A percentile compares a stretch with the other conserved stretches of the same genome.
Evolutionary conservation across 2,113 vertebrate species (phyloP).

Genomic region (Pomatorhinus ruficollis): DNA sequence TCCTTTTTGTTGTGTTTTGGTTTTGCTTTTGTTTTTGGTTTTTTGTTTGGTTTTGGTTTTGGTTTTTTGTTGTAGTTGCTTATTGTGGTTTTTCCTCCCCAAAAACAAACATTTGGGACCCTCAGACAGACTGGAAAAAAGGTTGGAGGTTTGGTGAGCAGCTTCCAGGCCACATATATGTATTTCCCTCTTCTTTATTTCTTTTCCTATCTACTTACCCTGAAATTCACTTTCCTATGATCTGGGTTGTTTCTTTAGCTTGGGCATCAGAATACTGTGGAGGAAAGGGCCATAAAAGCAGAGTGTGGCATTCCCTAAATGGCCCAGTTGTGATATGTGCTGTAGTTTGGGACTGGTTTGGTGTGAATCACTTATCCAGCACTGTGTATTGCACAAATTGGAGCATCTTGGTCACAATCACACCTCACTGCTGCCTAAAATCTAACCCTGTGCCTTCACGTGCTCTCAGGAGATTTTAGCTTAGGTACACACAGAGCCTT

Average conservation of each 20-base stretch:
- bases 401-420: not conserved
- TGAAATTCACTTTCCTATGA: not conserved
- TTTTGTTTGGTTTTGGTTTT: no score
- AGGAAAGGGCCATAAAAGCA: not conserved
- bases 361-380: not conserved
- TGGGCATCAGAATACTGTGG: not conserved
- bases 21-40: no score
- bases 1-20: no score
- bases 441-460: not conserved
- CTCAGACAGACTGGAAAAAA: not conserved
- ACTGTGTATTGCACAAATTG: not conserved
- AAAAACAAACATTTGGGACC: not conserved
- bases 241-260: not conserved
- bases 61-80: no score
- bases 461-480: not conserved
- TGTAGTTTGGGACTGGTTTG: not conserved
- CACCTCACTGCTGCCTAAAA: not conserved
- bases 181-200: not conserved
- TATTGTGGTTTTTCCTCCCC: fast-evolving
- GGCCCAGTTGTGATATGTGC: not conserved
- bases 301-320: not conserved
- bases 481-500: not conserved
- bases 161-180: fast-evolving
- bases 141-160: not conserved
- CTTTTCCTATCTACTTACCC: not conserved